Base-by-base conservation (phyloP, 2,113 vertebrate species). In the Myiagra hebetior region DNA sequence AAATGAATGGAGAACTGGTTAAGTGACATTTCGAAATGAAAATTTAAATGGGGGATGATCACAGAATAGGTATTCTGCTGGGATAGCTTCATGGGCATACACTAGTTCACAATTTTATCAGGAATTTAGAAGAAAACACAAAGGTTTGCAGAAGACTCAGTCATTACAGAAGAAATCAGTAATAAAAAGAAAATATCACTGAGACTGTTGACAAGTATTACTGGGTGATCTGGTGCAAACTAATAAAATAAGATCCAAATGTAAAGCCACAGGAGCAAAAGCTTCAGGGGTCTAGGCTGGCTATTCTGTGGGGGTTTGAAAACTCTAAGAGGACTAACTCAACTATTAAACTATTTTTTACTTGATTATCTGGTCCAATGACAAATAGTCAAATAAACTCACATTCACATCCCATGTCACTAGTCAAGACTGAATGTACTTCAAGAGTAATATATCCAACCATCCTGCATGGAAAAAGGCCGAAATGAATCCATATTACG, bases 21-120 rank as follows among this genome's bases (percentile, higher is more conserved):
- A 95, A 95, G 37, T 95, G 96, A 91, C 89, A 96, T 95, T 94
- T 95, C n/a, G 46, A 87, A 93, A 95, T 65, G n/a, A 52, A 73
- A 87, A 68, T 94, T 89, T 93, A 89, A 85, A 75, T 73, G 53
- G 67, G 14, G 53, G 79, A 76, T 73, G 53, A 93, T 91, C 94
- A 87, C n/a, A 72, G 69, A 93, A 42, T 3, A 75, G n/a, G 26
- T 85, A 53, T 64, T 81, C 74, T 92, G 49, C 63, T 64, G 65
- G 72, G 62, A 81, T 22, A 68, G 41, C 57, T 94, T 79, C 72
- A 49, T 85, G 62, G 64, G 47, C 39, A 63, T 75, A 68, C 19
- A 49, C 39, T 60, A 57, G 31, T 72, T 94, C 83, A 89, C 26
- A 65, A 64, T 94, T 92, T 85, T 72, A 92, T 79, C 56, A 87